Evolutionary conservation across 2,888 invertebrate species (phyloP), one percentile per base, ranked within the genome.

Genomic region (Cabera pusaria): DNA sequence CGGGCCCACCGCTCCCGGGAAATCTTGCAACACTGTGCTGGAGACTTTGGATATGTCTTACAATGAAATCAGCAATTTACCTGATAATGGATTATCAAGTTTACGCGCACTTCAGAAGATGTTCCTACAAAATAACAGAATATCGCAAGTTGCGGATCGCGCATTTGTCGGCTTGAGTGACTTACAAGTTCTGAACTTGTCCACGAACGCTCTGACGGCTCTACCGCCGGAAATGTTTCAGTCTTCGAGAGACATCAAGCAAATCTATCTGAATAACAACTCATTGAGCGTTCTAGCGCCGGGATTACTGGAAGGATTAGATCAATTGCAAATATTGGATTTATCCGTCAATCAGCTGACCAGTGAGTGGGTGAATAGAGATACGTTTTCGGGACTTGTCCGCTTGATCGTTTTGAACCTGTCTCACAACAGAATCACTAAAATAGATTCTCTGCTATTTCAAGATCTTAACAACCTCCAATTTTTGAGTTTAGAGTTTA

Each of bases 161-260:
- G 93, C 95, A 19, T 92, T 96, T 52, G 91, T 91, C 22, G 94
- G 94, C 16, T 82, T 96, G 46, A 90, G 85, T 53, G 90, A 92
- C 44, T 78, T 96, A 49, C 92, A 92, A 67, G 89, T 93, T 29
- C 84, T 97, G 18, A 96, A 96, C 81, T 79, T 96, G 61, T 94
- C 95, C 14, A 93, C 93, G 58, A 97, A 97, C 75, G 91, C 92
- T 49, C 81, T 97, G 55, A 93, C 92, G 18, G 93, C 93, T 4
- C 82, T 96, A 52, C 96, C 96, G 3, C 93, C 95, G 17, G 94
- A 94, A 68, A 82, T 96, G 68, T 95, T 96, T 68, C 91, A 93
- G 62, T 92, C 92, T 20, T 93, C 93, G n/a, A 89, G 92, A 48
- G 92, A 93, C 53, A 86, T 96, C 23, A 91, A 92, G 43, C 93